phyloP scores from a whole-genome alignment of 2,888 invertebrate species.

The Philopedon plagiatum region DNA sequence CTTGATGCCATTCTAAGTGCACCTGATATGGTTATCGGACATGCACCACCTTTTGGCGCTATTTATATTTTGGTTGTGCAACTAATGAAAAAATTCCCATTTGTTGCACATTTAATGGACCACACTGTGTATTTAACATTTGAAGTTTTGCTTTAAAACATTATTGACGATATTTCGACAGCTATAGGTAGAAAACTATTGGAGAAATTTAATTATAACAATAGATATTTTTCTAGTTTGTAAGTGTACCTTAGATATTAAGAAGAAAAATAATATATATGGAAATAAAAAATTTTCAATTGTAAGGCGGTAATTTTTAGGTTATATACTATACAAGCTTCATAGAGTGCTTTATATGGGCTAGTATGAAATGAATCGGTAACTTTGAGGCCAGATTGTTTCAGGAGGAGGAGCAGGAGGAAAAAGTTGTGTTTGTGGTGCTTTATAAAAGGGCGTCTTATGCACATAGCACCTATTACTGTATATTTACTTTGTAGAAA shows the following conservation, averaged over 20 bases:
- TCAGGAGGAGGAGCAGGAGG: background rate
- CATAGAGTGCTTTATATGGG: slow-evolving; percentile 43
- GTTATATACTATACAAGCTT: slow-evolving; percentile 29
- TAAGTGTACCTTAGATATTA: slow-evolving; percentile 42
- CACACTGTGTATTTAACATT: no score
- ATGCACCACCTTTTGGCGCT: no score
- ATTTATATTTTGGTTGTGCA: no score
- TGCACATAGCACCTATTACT: no score
- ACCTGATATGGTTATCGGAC: no score
- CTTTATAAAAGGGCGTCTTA: no score
- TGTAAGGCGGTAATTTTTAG: slow-evolving; percentile 31
- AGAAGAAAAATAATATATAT: slow-evolving; percentile 31
- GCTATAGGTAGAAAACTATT: slow-evolving; percentile 22
- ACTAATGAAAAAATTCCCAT: no score
- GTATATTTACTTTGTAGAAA: no score
- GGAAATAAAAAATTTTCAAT: slow-evolving; percentile 26
- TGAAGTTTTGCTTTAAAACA: background rate
- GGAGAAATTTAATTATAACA: slow-evolving; percentile 20
- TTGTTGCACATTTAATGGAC: no score
- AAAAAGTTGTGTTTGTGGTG: background rate
- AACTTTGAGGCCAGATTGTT: slow-evolving; percentile 20
- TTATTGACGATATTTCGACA: background rate
- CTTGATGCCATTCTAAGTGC: no score
- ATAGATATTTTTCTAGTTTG: slow-evolving; percentile 46
- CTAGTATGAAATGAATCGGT: slow-evolving; percentile 27